Evolutionary conservation across 2,888 invertebrate species (phyloP).

Genomic region (Bombylius major): DNA sequence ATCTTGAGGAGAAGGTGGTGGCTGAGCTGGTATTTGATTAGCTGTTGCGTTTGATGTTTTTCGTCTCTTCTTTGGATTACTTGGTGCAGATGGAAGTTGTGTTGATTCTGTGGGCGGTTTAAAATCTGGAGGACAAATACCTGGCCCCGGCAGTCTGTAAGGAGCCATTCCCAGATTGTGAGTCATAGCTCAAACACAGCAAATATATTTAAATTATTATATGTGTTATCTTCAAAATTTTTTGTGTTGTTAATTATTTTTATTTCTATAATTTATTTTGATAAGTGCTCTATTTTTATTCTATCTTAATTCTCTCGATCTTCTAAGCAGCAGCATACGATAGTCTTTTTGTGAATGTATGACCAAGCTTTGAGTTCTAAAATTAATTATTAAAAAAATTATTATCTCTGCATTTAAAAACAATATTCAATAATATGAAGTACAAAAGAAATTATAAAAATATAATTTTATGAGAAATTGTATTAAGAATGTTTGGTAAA

Average conservation of each 20-base stretch:
- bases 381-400: neutral
- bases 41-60: slow-evolving; percentile 58
- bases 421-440: too few relatives aligned
- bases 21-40: slow-evolving; percentile 49
- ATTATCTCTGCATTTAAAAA: too few relatives aligned
- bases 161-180: slow-evolving; percentile 73
- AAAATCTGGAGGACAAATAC: slow-evolving; percentile 58
- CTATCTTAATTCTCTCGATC: slow-evolving; percentile 13
- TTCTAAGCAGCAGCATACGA: slow-evolving; percentile 13
- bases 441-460: too few relatives aligned
- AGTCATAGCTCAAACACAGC: slow-evolving; percentile 43
- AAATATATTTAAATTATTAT: neutral
- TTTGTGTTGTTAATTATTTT: neutral
- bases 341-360: slow-evolving; percentile 13
- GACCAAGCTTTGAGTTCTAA: slow-evolving; percentile 13
- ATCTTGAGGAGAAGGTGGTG: slow-evolving; percentile 62
- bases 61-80: slow-evolving; percentile 77
- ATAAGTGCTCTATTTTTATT: neutral
- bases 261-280: neutral
- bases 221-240: neutral
- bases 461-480: too few relatives aligned
- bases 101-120: slow-evolving; percentile 59
- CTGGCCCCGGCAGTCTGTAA: slow-evolving; percentile 60
- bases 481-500: too few relatives aligned
- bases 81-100: slow-evolving; percentile 61